Percentiles rank a stretch among this genome's conserved stretches.
Evolutionary conservation across 2,113 vertebrate species (phyloP).

Genomic region (Cnemophilus loriae): DNA sequence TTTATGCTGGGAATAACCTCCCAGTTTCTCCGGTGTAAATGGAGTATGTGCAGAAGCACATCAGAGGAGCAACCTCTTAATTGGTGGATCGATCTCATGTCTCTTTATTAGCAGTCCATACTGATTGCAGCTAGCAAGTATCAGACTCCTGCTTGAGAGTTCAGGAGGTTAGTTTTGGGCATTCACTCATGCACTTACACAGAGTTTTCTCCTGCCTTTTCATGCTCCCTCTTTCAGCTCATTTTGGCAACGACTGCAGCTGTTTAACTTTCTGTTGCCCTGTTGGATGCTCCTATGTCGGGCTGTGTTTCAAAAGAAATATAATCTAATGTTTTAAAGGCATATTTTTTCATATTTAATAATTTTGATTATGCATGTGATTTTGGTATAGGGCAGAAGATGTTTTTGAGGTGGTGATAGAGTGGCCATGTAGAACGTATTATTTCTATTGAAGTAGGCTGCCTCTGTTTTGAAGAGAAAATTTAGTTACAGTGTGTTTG

Average conservation of each 20-base stretch:
- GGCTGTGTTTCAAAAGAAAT: background rate
- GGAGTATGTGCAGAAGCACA: background rate
- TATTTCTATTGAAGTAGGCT: background rate
- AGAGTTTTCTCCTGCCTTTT: background rate
- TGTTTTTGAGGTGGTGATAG: background rate
- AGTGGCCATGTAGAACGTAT: background rate
- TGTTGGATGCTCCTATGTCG: rapidly evolving
- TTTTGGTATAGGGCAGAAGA: background rate
- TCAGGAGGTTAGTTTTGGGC: background rate
- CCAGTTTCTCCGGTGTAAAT: background rate
- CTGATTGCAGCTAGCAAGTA: background rate
- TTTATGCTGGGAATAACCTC: background rate
- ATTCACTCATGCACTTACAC: background rate
- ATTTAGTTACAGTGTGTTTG: background rate
- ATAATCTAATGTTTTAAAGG: background rate
- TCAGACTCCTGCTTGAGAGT: background rate
- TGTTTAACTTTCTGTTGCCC: background rate
- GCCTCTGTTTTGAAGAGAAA: background rate
- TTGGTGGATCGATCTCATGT: background rate
- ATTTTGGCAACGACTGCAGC: background rate
- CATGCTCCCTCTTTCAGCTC: background rate
- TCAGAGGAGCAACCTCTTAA: background rate
- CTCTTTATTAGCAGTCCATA: background rate
- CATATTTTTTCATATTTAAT: background rate
- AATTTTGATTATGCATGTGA: background rate